These are phyloP conservation scores for Lithosia quadra DNA, from an alignment of 2,888 invertebrate genomes.

Conservation along the genomic window DNA sequence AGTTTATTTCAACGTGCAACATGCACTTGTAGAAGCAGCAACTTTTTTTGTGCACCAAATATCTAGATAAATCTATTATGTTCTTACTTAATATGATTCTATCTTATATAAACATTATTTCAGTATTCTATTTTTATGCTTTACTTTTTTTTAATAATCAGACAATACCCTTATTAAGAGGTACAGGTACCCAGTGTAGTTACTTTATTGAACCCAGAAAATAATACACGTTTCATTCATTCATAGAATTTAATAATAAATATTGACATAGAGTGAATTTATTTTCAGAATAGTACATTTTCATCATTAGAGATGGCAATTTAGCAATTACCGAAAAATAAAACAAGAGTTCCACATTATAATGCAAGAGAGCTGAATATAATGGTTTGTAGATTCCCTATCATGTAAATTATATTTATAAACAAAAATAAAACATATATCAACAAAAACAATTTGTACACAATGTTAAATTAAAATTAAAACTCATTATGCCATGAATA, in stretches of 20 bases:
- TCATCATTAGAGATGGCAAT: background rate
- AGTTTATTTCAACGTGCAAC: too few species aligned
- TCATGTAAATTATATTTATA: slow-evolving; percentile 34
- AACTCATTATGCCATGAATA: slow-evolving; percentile 27
- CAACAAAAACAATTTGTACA: slow-evolving; percentile 52
- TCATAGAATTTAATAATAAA: slow-evolving; percentile 33
- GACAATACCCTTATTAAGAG: too few species aligned
- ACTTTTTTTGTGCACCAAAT: too few species aligned
- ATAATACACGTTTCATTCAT: slow-evolving; percentile 16
- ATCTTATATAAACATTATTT: too few species aligned
- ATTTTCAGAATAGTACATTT: slow-evolving; percentile 28
- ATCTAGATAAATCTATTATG: too few species aligned
- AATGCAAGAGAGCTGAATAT: slow-evolving; percentile 31
- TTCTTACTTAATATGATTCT: too few species aligned
- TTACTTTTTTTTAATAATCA: background rate
- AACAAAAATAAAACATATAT: slow-evolving; percentile 50
- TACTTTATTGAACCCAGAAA: background rate
- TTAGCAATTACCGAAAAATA: background rate
- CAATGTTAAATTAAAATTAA: slow-evolving; percentile 42
- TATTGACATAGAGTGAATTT: slow-evolving; percentile 39
- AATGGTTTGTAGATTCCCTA: slow-evolving; percentile 20
- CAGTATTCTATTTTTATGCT: too few species aligned
- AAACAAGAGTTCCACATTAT: background rate
- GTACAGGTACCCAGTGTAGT: too few species aligned
- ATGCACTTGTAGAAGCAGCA: too few species aligned